Evolutionary conservation across 2,113 vertebrate species (phyloP).

Genomic region (Cranoglanis bouderius): DNA sequence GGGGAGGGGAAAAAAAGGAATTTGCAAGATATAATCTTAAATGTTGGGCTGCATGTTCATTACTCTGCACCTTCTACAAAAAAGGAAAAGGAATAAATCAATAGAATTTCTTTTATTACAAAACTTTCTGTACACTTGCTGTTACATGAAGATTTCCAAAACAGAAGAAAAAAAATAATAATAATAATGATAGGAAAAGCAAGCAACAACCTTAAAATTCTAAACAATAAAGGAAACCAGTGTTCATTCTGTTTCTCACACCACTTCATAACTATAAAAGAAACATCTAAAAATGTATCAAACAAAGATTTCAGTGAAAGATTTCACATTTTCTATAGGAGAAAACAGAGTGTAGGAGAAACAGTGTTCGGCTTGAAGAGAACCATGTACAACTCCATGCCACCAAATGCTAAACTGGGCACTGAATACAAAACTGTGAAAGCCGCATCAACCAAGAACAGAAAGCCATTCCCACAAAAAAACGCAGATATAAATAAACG

Average conservation of each 20-base stretch:
- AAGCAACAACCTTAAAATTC: slow-evolving; percentile 37
- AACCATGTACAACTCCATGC: slow-evolving; percentile 37
- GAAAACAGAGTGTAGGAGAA: slow-evolving; percentile 28
- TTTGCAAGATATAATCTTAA: background rate
- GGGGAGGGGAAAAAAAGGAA: too few relatives aligned
- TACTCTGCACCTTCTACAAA: background rate
- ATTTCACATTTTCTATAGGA: slow-evolving; percentile 41
- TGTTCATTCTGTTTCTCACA: slow-evolving; percentile 45
- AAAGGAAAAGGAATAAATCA: background rate
- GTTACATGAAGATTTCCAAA: slow-evolving; percentile 40
- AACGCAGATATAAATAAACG: slow-evolving; percentile 33
- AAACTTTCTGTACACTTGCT: slow-evolving; percentile 52
- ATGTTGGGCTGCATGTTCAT: background rate
- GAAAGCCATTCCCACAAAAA: slow-evolving; percentile 37
- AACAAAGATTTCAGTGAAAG: slow-evolving; percentile 36
- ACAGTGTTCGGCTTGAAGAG: slow-evolving; percentile 33
- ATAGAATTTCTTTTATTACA: slow-evolving; percentile 46
- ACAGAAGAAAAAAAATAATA: slow-evolving; percentile 10
- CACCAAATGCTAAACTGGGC: slow-evolving; percentile 27
- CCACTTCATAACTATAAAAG: slow-evolving; percentile 35
- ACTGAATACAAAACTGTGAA: slow-evolving; percentile 31
- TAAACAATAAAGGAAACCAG: slow-evolving; percentile 46
- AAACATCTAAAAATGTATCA: slow-evolving; percentile 34
- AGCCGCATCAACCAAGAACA: slow-evolving; percentile 21
- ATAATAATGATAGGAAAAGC: slow-evolving; percentile 1